phyloP scores from a whole-genome alignment of 2,797 vertebrate species.

The Meriones psammophilus region DNA sequence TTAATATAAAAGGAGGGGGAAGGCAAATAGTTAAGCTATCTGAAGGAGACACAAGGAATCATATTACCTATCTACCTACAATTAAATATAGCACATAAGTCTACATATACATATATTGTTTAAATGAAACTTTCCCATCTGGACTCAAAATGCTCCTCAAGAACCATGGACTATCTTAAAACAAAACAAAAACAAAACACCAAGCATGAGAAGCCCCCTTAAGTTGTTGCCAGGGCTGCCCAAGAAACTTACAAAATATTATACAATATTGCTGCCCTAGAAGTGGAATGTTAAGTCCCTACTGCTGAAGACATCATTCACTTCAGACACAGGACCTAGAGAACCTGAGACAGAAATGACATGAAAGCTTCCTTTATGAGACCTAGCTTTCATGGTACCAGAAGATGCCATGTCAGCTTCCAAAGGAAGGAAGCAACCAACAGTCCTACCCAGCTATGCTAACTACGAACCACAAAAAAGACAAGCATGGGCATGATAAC shows the following conservation, averaged over 20 bases:
- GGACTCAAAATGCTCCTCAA: background rate
- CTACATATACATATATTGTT: background rate
- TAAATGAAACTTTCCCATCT: background rate
- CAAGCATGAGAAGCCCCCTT: background rate
- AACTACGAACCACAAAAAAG: background rate
- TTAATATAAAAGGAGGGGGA: background rate
- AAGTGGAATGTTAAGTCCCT: background rate
- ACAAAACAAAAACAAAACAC: background rate
- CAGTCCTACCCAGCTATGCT: background rate
- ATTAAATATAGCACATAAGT: background rate
- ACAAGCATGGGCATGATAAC: background rate
- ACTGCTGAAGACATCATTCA: background rate
- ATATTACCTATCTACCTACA: background rate
- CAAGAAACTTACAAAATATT: background rate
- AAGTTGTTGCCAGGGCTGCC: background rate
- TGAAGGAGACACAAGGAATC: background rate
- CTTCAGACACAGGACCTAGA: background rate
- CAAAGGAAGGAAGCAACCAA: background rate
- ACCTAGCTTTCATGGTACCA: background rate
- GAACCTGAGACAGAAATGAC: background rate
- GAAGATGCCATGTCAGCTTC: background rate
- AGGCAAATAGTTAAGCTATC: background rate
- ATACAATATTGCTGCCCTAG: background rate
- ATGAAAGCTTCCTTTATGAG: background rate
- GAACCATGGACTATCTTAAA: background rate